phyloP scores from a whole-genome alignment of 2,113 vertebrate species.

The Muntiacus reevesi region DNA sequence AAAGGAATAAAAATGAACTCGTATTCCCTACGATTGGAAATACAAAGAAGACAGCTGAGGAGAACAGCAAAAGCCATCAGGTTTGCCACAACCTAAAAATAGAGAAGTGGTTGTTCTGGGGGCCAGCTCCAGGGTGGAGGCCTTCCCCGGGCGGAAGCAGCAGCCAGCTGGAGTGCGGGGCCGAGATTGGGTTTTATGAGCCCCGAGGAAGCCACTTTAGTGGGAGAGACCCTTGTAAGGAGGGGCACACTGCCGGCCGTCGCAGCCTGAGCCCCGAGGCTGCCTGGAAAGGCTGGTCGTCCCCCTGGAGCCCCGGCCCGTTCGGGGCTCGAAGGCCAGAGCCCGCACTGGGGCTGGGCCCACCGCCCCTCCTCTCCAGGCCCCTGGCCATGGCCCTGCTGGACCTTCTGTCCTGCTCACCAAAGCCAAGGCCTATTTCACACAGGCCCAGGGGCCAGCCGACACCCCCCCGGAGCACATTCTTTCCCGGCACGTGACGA shows the following conservation, averaged over 20 bases:
- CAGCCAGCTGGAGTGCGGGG: background rate
- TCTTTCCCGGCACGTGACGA: rapidly evolving
- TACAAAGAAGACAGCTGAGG: too few relatives aligned
- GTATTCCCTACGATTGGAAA: background rate
- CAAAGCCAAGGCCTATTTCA: background rate
- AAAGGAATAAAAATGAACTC: background rate
- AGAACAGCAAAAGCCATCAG: background rate
- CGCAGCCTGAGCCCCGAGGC: background rate
- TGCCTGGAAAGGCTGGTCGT: background rate
- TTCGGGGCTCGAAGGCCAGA: background rate
- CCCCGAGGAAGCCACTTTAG: too few relatives aligned
- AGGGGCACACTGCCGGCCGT: rapidly evolving
- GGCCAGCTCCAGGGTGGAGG: background rate
- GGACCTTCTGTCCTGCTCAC: background rate
- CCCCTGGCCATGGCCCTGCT: rapidly evolving
- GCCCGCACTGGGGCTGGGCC: background rate
- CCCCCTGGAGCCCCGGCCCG: rapidly evolving
- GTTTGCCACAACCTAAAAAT: background rate
- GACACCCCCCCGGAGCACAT: background rate
- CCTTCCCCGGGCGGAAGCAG: rapidly evolving
- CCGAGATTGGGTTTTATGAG: background rate
- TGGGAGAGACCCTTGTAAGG: background rate
- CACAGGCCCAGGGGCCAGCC: background rate
- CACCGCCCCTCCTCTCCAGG: background rate
- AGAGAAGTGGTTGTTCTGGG: background rate